Percentiles rank a stretch among this genome's conserved stretches.
phyloP scores from a whole-genome alignment of 2,888 invertebrate species.

The Dorcus parallelipipedus region DNA sequence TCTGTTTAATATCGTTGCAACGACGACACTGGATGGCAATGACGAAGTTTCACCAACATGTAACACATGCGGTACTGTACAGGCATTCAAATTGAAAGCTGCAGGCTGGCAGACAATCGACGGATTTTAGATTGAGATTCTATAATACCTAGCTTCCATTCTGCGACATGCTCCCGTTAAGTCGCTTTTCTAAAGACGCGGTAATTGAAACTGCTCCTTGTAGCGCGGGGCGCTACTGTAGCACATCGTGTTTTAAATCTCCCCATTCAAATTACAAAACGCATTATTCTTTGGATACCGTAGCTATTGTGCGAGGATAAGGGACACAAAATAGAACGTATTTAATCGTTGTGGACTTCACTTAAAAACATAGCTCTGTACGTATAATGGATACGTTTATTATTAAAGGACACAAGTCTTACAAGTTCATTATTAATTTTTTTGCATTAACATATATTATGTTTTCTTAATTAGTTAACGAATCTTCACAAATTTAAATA shows the following conservation, averaged over 20 bases:
- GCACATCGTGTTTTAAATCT: conserved; percentile 38
- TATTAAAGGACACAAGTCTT: too few relatives aligned
- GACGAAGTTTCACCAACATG: background rate
- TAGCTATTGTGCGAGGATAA: background rate
- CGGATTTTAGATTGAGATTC: conserved; percentile 46
- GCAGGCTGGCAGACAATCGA: conserved; percentile 38
- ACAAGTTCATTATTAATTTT: background rate
- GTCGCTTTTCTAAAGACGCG: conserved; percentile 45
- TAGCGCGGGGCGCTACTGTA: conserved; percentile 21
- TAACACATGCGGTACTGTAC: conserved; percentile 7
- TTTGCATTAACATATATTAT: background rate
- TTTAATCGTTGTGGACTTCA: too few relatives aligned
- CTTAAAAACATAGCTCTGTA: too few relatives aligned
- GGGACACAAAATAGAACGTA: background rate
- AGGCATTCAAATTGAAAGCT: conserved; percentile 28
- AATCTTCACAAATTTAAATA: too few relatives aligned
- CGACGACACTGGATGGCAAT: background rate
- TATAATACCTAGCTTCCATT: conserved; percentile 45
- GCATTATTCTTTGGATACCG: conserved; percentile 25
- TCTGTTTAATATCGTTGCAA: too few relatives aligned
- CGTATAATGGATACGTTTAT: too few relatives aligned
- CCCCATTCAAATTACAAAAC: conserved; percentile 44
- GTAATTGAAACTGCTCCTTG: conserved; percentile 46
- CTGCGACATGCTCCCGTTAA: conserved; percentile 44
- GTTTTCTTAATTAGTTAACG: background rate